Conservation (phyloP, 2,888 invertebrate species). For the Onchidella celtica region DNA sequence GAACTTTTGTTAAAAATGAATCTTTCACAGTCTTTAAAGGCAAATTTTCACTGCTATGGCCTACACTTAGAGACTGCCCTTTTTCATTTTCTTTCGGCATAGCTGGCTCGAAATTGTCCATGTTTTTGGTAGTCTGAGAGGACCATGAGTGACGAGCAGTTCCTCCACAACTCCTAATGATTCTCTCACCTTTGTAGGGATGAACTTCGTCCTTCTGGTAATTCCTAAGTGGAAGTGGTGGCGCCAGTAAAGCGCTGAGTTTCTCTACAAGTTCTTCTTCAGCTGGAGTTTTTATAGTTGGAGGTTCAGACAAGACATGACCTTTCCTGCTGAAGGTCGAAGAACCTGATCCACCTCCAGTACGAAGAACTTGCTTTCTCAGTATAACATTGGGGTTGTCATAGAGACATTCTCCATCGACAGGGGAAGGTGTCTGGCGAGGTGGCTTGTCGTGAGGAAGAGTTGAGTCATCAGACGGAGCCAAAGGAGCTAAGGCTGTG, state of each 20-base stretch:
- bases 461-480: constrained; percentile 25
- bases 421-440: background rate
- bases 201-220: constrained; percentile 56
- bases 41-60: constrained; percentile 26
- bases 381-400: constrained; percentile 67
- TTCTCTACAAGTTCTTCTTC: constrained; percentile 50
- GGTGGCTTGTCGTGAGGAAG: constrained; percentile 14
- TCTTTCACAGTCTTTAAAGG: constrained; percentile 13
- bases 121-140: constrained; percentile 16
- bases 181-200: constrained; percentile 43
- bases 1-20: background rate
- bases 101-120: constrained; percentile 3
- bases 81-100: background rate
- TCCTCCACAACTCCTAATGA: constrained; percentile 7
- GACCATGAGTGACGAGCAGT: constrained; percentile 45
- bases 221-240: constrained; percentile 64
- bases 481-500: constrained; percentile 32
- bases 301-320: constrained; percentile 9
- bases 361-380: constrained; percentile 54
- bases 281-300: constrained; percentile 43
- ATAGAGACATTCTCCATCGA: constrained; percentile 61
- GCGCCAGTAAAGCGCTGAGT: constrained; percentile 51
- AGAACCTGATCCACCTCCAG: too few species aligned
- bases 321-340: background rate
- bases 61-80: background rate